phyloP scores from a whole-genome alignment of 2,797 vertebrate genomes.

The Uromys caudimaculatus region DNA sequence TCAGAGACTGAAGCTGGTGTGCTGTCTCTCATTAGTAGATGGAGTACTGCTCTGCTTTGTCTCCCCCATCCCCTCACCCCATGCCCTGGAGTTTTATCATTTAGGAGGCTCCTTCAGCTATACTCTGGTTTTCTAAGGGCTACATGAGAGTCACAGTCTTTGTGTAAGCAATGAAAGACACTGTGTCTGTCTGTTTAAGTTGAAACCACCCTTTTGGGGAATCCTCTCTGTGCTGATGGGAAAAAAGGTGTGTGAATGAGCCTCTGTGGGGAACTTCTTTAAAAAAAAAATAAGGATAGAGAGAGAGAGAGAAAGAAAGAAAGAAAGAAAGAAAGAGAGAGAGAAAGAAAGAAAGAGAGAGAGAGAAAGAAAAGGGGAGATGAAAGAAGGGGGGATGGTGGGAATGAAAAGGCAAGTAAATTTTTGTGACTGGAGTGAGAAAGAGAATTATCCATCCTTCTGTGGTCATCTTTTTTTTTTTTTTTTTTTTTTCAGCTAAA shows the following conservation, averaged over 20 bases:
- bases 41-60: not conserved
- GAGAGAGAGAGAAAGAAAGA: not conserved
- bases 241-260: not conserved
- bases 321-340: too few species aligned
- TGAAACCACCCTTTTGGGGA: conserved; percentile 12
- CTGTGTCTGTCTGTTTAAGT: conserved; percentile 40
- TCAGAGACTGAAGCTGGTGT: not conserved
- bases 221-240: conserved; percentile 10
- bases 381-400: not conserved
- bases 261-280: not conserved
- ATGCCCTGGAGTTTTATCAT: conserved; percentile 1
- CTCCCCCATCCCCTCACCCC: not conserved
- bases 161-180: conserved; percentile 40
- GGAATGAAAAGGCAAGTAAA: not conserved
- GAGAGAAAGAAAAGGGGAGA: not conserved
- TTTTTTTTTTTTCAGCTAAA: conserved; percentile 40
- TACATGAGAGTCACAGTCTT: conserved; percentile 19
- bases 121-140: conserved; percentile 14
- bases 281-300: not conserved
- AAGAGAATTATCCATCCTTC: conserved; percentile 50
- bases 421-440: conserved; percentile 19
- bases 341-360: not conserved
- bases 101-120: conserved; percentile 26
- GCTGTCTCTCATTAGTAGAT: conserved; percentile 9
- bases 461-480: not conserved